Conservation (phyloP, 2,888 invertebrate genomes). For the Nomada hirtipes region DNA sequence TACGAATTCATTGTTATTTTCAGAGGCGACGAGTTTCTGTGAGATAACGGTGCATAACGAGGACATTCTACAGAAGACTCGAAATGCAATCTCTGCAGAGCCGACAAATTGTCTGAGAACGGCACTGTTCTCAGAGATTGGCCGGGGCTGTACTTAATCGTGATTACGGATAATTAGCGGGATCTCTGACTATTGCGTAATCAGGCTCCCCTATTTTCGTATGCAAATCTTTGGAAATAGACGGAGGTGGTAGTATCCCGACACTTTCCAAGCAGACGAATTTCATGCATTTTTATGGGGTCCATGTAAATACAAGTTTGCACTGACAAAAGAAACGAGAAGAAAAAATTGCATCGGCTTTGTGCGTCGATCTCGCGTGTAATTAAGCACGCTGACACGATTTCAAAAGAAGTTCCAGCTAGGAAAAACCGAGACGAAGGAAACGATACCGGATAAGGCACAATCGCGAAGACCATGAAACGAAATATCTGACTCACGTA, state of each 20-base stretch:
- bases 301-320: too few species aligned
- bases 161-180: slow-evolving; percentile 70
- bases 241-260: background rate
- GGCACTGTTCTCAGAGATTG: slow-evolving; percentile 66
- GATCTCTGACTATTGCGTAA: slow-evolving; percentile 38
- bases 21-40: slow-evolving; percentile 30
- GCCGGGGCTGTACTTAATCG: slow-evolving; percentile 65
- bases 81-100: slow-evolving; percentile 59
- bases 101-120: slow-evolving; percentile 76
- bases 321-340: background rate
- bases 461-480: slow-evolving; percentile 30
- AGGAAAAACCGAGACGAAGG: slow-evolving; percentile 43
- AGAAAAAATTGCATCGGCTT: background rate
- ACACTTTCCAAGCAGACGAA: background rate
- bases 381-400: slow-evolving; percentile 46
- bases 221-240: slow-evolving; percentile 25
- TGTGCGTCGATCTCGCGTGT: background rate
- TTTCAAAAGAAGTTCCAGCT: slow-evolving; percentile 36
- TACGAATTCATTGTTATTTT: slow-evolving; percentile 58
- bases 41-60: slow-evolving; percentile 61
- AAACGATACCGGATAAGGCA: slow-evolving; percentile 59
- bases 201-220: slow-evolving; percentile 3
- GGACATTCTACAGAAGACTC: slow-evolving; percentile 61
- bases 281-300: too few species aligned
- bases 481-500: slow-evolving; percentile 35